Evolutionary conservation across 1,140 invertebrate species (phyloP), one percentile per base, ranked within the genome.

Genomic region (Drosophila carrolli): DNA sequence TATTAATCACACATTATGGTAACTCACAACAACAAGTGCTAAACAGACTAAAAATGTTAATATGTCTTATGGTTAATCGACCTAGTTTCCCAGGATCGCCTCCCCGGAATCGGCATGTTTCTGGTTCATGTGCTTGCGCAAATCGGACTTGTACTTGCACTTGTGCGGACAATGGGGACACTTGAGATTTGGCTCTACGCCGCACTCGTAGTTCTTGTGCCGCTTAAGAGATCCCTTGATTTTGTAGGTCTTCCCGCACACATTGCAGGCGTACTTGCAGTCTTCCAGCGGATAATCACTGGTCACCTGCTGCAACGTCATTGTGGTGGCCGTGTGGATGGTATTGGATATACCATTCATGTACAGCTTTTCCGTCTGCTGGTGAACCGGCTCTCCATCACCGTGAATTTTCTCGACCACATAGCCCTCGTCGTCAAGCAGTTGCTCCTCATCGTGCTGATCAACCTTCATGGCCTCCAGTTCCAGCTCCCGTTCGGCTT

Each of bases 121-220:
- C 55, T 92, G 91, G 37, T 91, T 84, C 65, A 92, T 86, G 44
- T 92, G 92, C 40, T 92, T 90, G 14, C 90, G 86, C 48, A 92
- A 35, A 81, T 92, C 91, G 9, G 85, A 91, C 73, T 91, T 92
- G 65, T 91, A 88, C 73, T 92, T 92, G 75, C 91, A 91, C 70
- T 92, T 92, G 71, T 92, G 91, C 38, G 90, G 82, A 74, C 91
- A 92, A 38, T 91, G 91, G 8, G 80, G 80, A 76, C 91, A 92
- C 37, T 83, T 81, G 1, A 92, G 77, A 0, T 85, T 81, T 7
- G 93, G 92, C 44, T 93, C 92, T 55, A 95, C 94, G 0, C 95
- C 95, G 63, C 95, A 96, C 70, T 96, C 95, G 68, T 95, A 94
- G 40, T 93, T 93, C 63, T 94, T 91, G 80, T 96, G 95, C 19